Percentiles rank a stretch among this genome's conserved stretches.
These are phyloP conservation scores for Philereme transversata DNA, from an alignment of 2,888 invertebrate species.

Conservation along the genomic window DNA sequence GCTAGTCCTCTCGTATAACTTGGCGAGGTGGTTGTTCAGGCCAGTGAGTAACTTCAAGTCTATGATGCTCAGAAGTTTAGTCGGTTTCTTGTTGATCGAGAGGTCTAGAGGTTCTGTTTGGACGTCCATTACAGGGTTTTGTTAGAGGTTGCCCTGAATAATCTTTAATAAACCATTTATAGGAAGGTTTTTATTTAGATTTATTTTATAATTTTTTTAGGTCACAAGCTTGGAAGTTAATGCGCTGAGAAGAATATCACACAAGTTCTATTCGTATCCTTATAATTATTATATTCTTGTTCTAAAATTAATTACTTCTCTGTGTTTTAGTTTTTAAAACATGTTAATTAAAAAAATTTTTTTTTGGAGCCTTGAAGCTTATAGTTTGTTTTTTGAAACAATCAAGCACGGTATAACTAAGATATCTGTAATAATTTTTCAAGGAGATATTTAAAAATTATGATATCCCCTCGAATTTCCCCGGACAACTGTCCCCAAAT, in stretches of 20 bases:
- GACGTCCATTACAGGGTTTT: constrained; percentile 47
- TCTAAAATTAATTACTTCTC: no score
- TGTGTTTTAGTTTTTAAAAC: no score
- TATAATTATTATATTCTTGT: no score
- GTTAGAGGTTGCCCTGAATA: background rate
- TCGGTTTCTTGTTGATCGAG: constrained; percentile 57
- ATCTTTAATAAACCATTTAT: background rate
- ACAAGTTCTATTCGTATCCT: no score
- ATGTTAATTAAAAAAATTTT: no score
- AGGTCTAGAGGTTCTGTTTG: constrained; percentile 76
- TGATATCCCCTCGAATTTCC: constrained; percentile 62
- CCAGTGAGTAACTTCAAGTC: constrained; percentile 73
- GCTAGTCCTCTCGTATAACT: constrained; percentile 69
- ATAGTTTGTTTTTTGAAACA: no score
- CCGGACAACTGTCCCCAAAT: constrained; percentile 62
- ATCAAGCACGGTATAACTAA: no score
- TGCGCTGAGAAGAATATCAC: no score
- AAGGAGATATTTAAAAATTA: constrained; percentile 18
- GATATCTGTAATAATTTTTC: background rate
- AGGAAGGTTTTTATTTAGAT: no score
- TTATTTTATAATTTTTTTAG: no score
- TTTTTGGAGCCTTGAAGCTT: no score
- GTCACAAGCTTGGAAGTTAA: no score
- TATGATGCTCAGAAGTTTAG: constrained; percentile 60
- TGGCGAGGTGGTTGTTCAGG: constrained; percentile 68